Percentiles rank a stretch among this genome's conserved stretches.
phyloP scores from a whole-genome alignment of 1,140 invertebrate genomes.

The Brachionus rubens region DNA sequence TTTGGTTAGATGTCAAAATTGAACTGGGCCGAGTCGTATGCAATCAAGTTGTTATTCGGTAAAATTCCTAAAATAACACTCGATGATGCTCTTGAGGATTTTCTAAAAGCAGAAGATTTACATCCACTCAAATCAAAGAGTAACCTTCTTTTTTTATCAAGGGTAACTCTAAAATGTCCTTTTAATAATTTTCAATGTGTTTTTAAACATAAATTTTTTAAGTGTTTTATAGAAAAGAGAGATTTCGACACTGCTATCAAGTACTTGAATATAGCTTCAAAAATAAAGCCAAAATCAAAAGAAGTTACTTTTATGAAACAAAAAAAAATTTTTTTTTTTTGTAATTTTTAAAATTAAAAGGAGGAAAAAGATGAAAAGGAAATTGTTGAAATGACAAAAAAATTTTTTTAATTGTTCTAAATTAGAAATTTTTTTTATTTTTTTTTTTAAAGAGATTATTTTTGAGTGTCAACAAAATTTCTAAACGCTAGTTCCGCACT shows the following conservation, averaged over 20 bases:
- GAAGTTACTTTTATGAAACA: background rate
- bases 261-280: background rate
- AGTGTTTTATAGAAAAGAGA: slow-evolving; percentile 4
- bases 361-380: slow-evolving; percentile 19
- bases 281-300: background rate
- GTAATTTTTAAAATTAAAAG: background rate
- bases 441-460: too few relatives aligned
- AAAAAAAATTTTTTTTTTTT: background rate
- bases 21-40: slow-evolving; percentile 21
- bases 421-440: too few relatives aligned
- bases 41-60: background rate
- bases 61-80: slow-evolving; percentile 17
- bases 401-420: background rate
- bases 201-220: background rate
- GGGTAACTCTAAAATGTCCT: background rate
- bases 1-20: slow-evolving; percentile 16
- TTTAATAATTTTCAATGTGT: background rate
- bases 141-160: background rate
- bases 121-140: background rate
- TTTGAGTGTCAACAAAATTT: background rate
- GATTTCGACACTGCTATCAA: background rate
- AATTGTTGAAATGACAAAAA: background rate
- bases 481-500: background rate
- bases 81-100: slow-evolving; percentile 29
- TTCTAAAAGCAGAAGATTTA: slow-evolving; percentile 23